Conservation (phyloP, 2,113 vertebrate species). For the Phoxinus phoxinus region DNA sequence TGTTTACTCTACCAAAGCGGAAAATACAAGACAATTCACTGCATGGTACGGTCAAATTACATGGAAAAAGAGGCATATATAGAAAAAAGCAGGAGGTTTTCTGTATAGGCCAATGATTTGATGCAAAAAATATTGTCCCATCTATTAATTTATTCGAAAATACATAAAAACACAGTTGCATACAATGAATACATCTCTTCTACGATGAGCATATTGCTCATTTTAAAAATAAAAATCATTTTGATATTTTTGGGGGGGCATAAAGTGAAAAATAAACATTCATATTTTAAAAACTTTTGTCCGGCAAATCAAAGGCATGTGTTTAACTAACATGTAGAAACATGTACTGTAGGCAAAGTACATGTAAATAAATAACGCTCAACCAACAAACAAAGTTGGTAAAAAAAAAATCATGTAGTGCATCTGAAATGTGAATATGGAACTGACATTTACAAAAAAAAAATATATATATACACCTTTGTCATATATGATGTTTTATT, state of each 20-base stretch:
- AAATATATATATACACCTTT: too few species aligned
- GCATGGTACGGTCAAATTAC: neutral
- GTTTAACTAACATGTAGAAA: neutral
- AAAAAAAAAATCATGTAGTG: too few species aligned
- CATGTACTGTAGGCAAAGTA: neutral
- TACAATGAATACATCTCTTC: neutral
- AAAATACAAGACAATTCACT: conserved; percentile 1
- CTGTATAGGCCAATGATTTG: neutral
- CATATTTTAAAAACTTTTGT: neutral
- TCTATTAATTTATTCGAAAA: neutral
- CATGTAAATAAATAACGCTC: too few species aligned
- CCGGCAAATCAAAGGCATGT: neutral
- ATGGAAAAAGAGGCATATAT: neutral
- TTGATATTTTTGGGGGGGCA: neutral
- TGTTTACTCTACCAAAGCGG: conserved; percentile 50
- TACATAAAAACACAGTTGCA: neutral
- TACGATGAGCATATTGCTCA: neutral
- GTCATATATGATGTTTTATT: too few species aligned
- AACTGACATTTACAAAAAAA: too few species aligned
- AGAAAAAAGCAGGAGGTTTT: neutral
- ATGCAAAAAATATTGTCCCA: neutral
- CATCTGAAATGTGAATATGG: too few species aligned
- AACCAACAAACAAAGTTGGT: too few species aligned
- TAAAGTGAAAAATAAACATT: neutral
- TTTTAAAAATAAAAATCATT: neutral